Conservation (phyloP, 1,140 invertebrate species). For the Ceratitis capitata region DNA sequence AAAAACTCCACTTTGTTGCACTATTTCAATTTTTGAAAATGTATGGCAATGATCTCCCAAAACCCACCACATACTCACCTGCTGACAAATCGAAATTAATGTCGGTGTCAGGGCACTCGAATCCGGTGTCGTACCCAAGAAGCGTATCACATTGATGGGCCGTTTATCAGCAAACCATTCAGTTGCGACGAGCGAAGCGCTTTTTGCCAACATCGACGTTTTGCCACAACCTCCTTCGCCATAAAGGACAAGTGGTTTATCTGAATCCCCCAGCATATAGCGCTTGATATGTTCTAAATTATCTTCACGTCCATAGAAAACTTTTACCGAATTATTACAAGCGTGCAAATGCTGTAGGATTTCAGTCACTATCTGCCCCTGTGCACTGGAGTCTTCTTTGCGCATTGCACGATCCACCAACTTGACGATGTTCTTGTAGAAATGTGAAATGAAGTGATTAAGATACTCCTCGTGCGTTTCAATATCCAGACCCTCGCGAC, state of each 20-base stretch:
- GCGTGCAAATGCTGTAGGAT: slow-evolving; percentile 96
- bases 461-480: slow-evolving; percentile 95
- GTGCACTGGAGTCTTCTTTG: slow-evolving; percentile 92
- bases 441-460: slow-evolving; percentile 94
- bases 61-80: too few relatives aligned
- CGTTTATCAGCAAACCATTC: slow-evolving; percentile 79
- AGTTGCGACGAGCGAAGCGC: slow-evolving; percentile 80
- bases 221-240: slow-evolving; percentile 97
- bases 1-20: too few relatives aligned
- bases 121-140: slow-evolving; percentile 96
- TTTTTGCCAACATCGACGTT: slow-evolving; percentile 94
- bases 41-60: too few relatives aligned
- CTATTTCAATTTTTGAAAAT: too few relatives aligned
- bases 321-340: slow-evolving; percentile 95
- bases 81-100: slow-evolving; percentile 94
- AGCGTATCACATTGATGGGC: slow-evolving; percentile 90
- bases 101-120: slow-evolving; percentile 94
- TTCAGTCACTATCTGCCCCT: slow-evolving; percentile 94
- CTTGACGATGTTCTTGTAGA: slow-evolving; percentile 94
- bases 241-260: slow-evolving; percentile 92
- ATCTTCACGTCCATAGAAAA: slow-evolving; percentile 94
- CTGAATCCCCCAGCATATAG: slow-evolving; percentile 86
- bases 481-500: slow-evolving; percentile 90
- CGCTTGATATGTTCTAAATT: slow-evolving; percentile 82
- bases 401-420: slow-evolving; percentile 93